These are phyloP conservation scores for Mythimna albipuncta DNA, from an alignment of 2,888 invertebrate species.

Conservation along the genomic window DNA sequence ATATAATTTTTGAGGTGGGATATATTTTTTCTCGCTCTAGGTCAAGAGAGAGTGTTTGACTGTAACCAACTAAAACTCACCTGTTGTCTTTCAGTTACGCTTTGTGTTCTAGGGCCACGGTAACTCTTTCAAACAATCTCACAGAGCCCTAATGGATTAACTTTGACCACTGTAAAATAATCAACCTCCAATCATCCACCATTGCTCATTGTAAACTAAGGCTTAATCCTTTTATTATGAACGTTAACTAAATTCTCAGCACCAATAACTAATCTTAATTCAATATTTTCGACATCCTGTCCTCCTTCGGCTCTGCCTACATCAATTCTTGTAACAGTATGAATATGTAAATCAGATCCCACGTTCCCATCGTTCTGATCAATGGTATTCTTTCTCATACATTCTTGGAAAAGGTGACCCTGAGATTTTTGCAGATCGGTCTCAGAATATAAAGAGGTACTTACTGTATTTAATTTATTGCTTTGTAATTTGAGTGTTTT, in stretches of 20 bases:
- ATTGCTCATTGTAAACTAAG: neutral
- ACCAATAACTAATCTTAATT: conserved; percentile 19
- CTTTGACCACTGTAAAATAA: neutral
- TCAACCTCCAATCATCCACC: too few relatives aligned
- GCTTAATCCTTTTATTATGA: neutral
- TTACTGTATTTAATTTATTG: conserved; percentile 40
- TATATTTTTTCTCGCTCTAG: too few relatives aligned
- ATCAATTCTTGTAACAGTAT: conserved; percentile 50
- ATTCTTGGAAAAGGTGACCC: conserved; percentile 48
- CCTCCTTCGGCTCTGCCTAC: conserved; percentile 40
- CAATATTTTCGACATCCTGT: conserved; percentile 36
- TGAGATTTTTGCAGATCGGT: conserved; percentile 55
- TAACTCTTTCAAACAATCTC: neutral
- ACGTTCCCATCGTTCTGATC: conserved; percentile 59
- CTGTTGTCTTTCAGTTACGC: too few relatives aligned
- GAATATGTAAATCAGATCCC: conserved; percentile 51
- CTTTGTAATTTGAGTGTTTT: conserved; percentile 37
- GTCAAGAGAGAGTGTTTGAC: too few relatives aligned
- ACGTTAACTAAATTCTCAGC: neutral
- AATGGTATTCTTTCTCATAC: conserved; percentile 41
- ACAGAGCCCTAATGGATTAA: too few relatives aligned
- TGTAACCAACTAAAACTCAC: too few relatives aligned
- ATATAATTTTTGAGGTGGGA: too few relatives aligned
- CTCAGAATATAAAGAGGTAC: conserved; percentile 56
- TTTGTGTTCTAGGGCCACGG: too few relatives aligned